These are phyloP conservation scores for Thinocorus orbignyianus DNA, from an alignment of 2,113 vertebrate genomes.

Conservation along the genomic window DNA sequence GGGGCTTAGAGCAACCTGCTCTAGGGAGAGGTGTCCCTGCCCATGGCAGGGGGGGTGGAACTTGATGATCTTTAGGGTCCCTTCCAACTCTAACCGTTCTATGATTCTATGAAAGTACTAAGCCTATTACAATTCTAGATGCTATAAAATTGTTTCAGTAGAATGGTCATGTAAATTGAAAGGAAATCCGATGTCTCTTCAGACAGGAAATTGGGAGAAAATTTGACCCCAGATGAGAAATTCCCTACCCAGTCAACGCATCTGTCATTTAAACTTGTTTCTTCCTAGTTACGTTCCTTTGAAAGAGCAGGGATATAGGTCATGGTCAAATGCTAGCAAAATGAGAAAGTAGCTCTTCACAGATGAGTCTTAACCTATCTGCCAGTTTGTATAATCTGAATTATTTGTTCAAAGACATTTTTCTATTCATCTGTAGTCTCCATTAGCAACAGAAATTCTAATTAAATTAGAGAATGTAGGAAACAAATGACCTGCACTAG, in stretches of 20 bases:
- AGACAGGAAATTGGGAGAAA: conserved; percentile 59
- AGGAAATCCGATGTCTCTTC: conserved; percentile 63
- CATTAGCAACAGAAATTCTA: background rate
- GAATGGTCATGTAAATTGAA: conserved; percentile 62
- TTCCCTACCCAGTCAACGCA: conserved; percentile 41
- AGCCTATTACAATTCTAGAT: conserved; percentile 30
- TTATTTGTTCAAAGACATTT: background rate
- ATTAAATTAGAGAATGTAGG: background rate
- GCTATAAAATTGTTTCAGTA: conserved; percentile 45
- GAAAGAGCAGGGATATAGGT: background rate
- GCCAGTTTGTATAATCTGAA: background rate
- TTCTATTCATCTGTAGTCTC: background rate
- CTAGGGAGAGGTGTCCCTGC: no score
- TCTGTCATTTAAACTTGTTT: conserved; percentile 42
- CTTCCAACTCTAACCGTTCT: no score
- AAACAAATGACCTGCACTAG: background rate
- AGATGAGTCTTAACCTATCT: background rate
- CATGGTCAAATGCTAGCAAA: conserved; percentile 31
- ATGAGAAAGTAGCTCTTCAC: background rate
- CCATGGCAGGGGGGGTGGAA: no score
- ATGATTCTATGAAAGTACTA: no score
- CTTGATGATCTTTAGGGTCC: no score
- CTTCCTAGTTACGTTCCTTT: conserved; percentile 13
- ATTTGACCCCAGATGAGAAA: conserved; percentile 61
- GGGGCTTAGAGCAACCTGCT: no score